phyloP scores from a whole-genome alignment of 1,140 invertebrate species.

The Lepidurus couesii region DNA sequence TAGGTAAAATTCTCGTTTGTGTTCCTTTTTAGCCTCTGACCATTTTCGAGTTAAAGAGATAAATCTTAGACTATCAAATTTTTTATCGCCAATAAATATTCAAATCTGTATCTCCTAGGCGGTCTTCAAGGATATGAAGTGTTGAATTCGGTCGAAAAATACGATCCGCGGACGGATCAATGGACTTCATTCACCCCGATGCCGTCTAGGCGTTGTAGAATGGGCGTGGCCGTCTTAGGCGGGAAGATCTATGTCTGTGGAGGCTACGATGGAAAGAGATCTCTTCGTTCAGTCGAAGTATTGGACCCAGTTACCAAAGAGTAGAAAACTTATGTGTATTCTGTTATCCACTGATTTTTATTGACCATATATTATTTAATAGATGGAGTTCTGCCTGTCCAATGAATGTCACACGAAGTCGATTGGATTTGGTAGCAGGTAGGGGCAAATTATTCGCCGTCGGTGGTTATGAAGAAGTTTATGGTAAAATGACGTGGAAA shows the following conservation, averaged over 20 bases:
- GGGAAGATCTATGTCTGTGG: constrained; percentile 76
- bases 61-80: too few species aligned
- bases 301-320: constrained; percentile 69
- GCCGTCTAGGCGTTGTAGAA: constrained; percentile 70
- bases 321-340: constrained; percentile 42
- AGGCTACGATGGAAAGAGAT: constrained; percentile 72
- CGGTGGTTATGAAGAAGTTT: constrained; percentile 69
- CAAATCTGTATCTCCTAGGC: constrained; percentile 42
- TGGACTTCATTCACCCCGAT: constrained; percentile 74
- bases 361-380: constrained; percentile 35
- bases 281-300: constrained; percentile 68
- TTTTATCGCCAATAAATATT: neutral
- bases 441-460: constrained; percentile 83
- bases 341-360: neutral
- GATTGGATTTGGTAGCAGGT: constrained; percentile 77
- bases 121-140: constrained; percentile 84
- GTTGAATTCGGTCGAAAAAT: constrained; percentile 79
- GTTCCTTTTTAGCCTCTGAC: too few species aligned
- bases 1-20: constrained; percentile 44
- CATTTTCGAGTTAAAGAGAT: too few species aligned
- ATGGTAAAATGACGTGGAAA: constrained; percentile 46
- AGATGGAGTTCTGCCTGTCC: constrained; percentile 71
- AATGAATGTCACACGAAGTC: constrained; percentile 77
- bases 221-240: constrained; percentile 72
- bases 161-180: constrained; percentile 63